A percentile compares a stretch with the other conserved stretches of the same genome.
Evolutionary conservation across 1,140 invertebrate genomes (phyloP).

Genomic region (Atta colombica): DNA sequence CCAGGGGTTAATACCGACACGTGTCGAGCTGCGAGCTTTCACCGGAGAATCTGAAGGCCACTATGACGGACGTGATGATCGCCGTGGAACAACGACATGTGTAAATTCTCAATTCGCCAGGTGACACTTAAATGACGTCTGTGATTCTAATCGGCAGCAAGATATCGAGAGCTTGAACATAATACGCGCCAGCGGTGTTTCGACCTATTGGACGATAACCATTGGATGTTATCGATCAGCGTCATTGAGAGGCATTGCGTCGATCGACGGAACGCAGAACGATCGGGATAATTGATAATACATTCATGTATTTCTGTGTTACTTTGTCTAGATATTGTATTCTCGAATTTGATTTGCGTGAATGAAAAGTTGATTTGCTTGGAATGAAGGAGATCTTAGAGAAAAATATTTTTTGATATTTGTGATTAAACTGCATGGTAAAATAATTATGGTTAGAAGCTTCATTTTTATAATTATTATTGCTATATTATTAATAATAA

Average conservation of each 20-base stretch:
- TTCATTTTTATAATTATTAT: too few relatives aligned
- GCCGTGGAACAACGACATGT: slow-evolving; percentile 6
- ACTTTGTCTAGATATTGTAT: background rate
- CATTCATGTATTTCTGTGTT: background rate
- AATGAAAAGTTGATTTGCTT: background rate
- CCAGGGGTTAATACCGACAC: slow-evolving; percentile 28
- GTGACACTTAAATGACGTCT: slow-evolving; percentile 21
- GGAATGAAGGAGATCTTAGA: too few relatives aligned
- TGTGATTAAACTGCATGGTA: too few relatives aligned
- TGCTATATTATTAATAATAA: too few relatives aligned
- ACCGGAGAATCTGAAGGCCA: slow-evolving; percentile 42
- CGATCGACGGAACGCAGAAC: slow-evolving; percentile 4
- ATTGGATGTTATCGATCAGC: slow-evolving; percentile 28
- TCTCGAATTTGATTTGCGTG: background rate
- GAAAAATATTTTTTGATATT: too few relatives aligned
- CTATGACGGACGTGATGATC: background rate
- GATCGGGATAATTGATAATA: slow-evolving; percentile 16
- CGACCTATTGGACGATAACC: slow-evolving; percentile 22
- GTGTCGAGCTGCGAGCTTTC: slow-evolving; percentile 42
- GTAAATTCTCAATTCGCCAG: slow-evolving; percentile 30
- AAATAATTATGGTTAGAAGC: too few relatives aligned
- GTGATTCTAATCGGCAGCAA: slow-evolving; percentile 16
- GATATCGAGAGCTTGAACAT: slow-evolving; percentile 28
- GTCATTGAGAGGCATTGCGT: background rate
- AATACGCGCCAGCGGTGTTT: slow-evolving; percentile 1